Evolutionary conservation across 2,888 invertebrate genomes (phyloP).

Genomic region (Siphonodentalium dalli): DNA sequence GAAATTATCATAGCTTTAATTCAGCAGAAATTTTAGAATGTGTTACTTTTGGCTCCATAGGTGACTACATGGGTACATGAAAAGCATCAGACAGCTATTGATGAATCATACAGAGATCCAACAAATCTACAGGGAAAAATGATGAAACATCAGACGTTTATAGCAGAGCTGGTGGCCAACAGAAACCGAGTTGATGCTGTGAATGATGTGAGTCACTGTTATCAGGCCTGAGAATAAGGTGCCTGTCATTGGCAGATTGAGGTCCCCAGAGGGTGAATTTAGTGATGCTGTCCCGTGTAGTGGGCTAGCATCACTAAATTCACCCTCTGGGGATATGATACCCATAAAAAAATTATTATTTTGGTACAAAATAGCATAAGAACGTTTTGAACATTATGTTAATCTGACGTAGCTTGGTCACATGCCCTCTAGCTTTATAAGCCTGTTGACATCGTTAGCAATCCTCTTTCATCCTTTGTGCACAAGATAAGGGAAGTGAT

Average conservation of each 20-base stretch:
- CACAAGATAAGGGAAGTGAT: no score
- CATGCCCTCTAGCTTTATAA: neutral
- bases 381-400: no score
- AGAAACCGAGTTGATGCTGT: conserved; percentile 85
- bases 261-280: no score
- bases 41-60: conserved; percentile 31
- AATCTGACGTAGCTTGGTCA: neutral
- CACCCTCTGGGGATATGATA: no score
- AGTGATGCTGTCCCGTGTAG: no score
- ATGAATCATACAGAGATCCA: conserved; percentile 92
- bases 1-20: no score
- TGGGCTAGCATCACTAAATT: no score
- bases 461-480: no score
- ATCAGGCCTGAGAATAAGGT: no score
- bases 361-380: no score
- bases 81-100: conserved; percentile 90
- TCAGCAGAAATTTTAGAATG: neutral
- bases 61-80: conserved; percentile 84
- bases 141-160: conserved; percentile 94
- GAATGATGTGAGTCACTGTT: conserved; percentile 68
- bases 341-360: neutral
- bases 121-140: conserved; percentile 97
- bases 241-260: no score
- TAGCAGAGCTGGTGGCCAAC: conserved; percentile 91
- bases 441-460: no score